phyloP scores from a whole-genome alignment of 2,797 vertebrate genomes.

The Poeciliopsis infans region DNA sequence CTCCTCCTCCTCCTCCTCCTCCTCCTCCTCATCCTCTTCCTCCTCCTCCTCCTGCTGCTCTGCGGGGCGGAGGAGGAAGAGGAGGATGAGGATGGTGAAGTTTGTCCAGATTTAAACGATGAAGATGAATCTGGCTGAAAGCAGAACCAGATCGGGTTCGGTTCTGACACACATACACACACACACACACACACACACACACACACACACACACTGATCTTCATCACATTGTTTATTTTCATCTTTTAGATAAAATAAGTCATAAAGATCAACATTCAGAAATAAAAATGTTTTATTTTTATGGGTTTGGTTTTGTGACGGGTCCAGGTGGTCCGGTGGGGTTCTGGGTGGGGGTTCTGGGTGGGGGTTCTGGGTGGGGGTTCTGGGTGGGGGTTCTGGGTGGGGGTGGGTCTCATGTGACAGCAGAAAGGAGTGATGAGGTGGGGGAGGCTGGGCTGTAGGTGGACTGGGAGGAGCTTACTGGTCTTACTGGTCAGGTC shows the following conservation, averaged over 20 bases:
- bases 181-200: neutral
- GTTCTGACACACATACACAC: constrained; percentile 14
- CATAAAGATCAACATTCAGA: neutral
- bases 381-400: neutral
- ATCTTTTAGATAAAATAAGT: too few relatives aligned
- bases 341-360: neutral
- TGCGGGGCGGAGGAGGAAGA: constrained; percentile 3
- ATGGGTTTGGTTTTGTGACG: constrained; percentile 11
- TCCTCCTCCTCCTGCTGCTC: constrained; percentile 44
- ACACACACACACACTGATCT: too few relatives aligned
- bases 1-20: constrained; percentile 21
- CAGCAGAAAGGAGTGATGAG: constrained; percentile 35
- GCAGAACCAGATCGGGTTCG: constrained; percentile 1
- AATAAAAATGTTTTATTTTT: neutral
- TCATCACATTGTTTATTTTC: too few relatives aligned
- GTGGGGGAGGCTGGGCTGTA: constrained; percentile 17
- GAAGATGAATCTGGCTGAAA: neutral
- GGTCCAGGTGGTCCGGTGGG: constrained; percentile 15
- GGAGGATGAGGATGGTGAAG: too few relatives aligned
- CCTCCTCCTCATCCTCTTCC: constrained; percentile 20
- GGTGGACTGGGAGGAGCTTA: constrained; percentile 36
- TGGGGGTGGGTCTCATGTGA: constrained; percentile 48
- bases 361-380: neutral
- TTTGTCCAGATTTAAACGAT: constrained; percentile 1
- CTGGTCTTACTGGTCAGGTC: constrained; percentile 51